phyloP scores from a whole-genome alignment of 2,797 vertebrate genomes.

The Onychomys leucogaster region DNA sequence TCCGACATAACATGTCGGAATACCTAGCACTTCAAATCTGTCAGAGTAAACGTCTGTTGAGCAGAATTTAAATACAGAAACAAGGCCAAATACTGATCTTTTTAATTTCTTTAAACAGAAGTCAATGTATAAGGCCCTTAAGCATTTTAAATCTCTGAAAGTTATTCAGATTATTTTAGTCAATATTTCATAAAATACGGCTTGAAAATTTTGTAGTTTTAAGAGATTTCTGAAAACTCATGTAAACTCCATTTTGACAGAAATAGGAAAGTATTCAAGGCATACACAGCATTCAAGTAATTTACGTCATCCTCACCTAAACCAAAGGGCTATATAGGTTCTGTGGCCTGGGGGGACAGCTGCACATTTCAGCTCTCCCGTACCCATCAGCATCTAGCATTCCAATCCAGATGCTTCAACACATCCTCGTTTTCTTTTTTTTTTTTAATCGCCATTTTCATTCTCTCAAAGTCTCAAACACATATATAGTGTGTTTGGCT shows the following conservation, averaged over 20 bases:
- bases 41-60: neutral
- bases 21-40: conserved; percentile 38
- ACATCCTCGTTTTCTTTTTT: neutral
- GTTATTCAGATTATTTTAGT: conserved; percentile 36
- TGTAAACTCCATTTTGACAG: neutral
- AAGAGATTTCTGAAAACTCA: neutral
- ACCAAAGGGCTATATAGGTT: neutral
- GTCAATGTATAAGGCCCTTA: neutral
- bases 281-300: neutral
- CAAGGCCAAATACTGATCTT: neutral
- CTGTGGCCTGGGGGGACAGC: neutral
- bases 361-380: neutral
- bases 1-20: neutral
- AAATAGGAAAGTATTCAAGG: neutral
- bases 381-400: neutral
- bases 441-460: neutral
- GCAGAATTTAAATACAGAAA: conserved; percentile 23
- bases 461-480: neutral
- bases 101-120: conserved; percentile 1
- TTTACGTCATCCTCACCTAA: neutral
- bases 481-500: neutral
- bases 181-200: conserved; percentile 33
- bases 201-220: neutral
- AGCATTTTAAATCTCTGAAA: conserved; percentile 33
- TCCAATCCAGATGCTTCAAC: neutral